phyloP scores from a whole-genome alignment of 2,797 vertebrate genomes.

The Varecia variegata region DNA sequence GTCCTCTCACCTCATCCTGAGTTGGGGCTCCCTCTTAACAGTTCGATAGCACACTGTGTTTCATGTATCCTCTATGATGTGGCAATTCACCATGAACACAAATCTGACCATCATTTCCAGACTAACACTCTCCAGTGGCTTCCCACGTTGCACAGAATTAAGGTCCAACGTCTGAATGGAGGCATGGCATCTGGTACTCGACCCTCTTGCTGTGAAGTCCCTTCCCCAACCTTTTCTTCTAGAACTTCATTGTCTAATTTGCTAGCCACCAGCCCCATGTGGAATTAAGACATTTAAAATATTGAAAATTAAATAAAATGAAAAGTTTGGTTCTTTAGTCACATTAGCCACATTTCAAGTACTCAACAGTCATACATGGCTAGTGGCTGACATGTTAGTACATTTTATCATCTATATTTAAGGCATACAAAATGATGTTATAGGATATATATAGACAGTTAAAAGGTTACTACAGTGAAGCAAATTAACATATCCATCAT shows the following conservation, averaged over 20 bases:
- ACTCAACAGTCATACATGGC: background rate
- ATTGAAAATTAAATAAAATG: background rate
- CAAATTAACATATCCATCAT: background rate
- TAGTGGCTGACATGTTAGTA: background rate
- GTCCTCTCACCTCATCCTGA: background rate
- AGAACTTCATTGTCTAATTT: background rate
- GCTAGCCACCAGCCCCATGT: background rate
- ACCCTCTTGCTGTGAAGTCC: background rate
- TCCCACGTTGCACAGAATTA: background rate
- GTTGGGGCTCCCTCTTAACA: background rate
- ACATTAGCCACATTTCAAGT: background rate
- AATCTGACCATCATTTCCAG: background rate
- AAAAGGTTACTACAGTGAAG: background rate
- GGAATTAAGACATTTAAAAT: background rate
- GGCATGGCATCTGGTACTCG: accelerated
- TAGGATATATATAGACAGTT: background rate
- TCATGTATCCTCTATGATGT: accelerated
- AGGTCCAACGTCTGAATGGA: background rate
- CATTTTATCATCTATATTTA: background rate
- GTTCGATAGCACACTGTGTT: background rate
- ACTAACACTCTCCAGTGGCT: background rate
- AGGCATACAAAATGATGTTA: background rate
- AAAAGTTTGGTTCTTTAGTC: background rate
- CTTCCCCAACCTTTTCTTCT: background rate
- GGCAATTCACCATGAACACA: background rate